Evolutionary conservation across 2,888 invertebrate genomes (phyloP).

Genomic region (Trichogramma evanescens): DNA sequence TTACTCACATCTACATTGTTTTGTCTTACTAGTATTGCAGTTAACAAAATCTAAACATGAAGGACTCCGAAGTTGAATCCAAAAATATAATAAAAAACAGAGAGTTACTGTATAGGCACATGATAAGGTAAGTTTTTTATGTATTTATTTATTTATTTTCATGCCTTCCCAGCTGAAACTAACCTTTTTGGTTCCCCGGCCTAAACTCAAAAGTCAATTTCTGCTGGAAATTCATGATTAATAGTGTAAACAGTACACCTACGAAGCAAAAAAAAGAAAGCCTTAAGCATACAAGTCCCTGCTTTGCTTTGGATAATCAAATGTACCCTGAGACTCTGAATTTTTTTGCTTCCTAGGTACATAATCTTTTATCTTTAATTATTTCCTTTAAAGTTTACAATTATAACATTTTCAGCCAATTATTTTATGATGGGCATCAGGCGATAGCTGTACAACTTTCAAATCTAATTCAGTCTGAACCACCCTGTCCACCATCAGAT

Average conservation of each 20-base stretch:
- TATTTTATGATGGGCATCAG: constrained; percentile 96
- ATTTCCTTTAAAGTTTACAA: not conserved
- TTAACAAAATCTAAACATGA: constrained; percentile 31
- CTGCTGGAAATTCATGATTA: no score
- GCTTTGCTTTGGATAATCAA: not conserved
- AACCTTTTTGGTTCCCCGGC: no score
- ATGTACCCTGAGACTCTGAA: not conserved
- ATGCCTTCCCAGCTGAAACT: not conserved
- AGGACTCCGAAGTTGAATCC: constrained; percentile 55
- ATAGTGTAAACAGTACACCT: no score
- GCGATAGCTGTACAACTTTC: constrained; percentile 82
- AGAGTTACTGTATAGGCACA: constrained; percentile 81
- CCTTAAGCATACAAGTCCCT: no score
- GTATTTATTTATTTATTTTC: constrained; percentile 8
- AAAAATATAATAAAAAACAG: constrained; percentile 80
- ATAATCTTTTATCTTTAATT: not conserved
- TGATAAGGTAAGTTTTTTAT: constrained; percentile 66
- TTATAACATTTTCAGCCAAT: constrained; percentile 62
- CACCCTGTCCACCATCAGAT: constrained; percentile 94
- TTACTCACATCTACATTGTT: no score
- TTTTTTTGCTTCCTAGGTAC: not conserved
- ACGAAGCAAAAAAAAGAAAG: no score
- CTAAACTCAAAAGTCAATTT: no score
- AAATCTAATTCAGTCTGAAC: constrained; percentile 79
- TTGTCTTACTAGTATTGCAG: no score